These are phyloP conservation scores for Nycticryphes semicollaris DNA, from an alignment of 2,113 vertebrate species.

Conservation along the genomic window DNA sequence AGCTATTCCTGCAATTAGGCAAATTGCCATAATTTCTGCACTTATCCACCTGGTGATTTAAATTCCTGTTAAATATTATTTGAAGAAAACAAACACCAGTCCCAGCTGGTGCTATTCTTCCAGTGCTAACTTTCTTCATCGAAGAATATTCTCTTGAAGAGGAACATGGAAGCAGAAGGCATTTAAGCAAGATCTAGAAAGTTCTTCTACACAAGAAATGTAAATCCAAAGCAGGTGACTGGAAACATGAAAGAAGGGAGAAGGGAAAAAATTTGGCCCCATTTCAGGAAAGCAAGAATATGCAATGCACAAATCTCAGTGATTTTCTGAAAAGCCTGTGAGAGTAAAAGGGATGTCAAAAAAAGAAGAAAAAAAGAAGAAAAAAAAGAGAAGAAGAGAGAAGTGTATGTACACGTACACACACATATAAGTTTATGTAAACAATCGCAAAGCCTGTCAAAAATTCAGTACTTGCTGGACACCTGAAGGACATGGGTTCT, in stretches of 20 bases:
- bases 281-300: background rate
- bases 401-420: too few species aligned
- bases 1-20: background rate
- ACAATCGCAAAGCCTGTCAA: background rate
- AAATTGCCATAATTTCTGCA: conserved; percentile 3
- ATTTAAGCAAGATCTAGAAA: background rate
- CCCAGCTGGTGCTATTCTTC: background rate
- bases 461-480: background rate
- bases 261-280: too few species aligned
- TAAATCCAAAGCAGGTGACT: background rate
- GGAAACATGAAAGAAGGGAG: fast-evolving
- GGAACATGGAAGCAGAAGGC: background rate
- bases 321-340: background rate
- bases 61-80: conserved; percentile 13
- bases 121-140: background rate
- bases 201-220: background rate
- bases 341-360: background rate
- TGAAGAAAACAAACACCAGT: background rate
- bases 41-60: conserved; percentile 12
- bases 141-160: background rate
- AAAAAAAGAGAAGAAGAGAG: too few species aligned
- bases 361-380: background rate
- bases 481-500: background rate
- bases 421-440: background rate
- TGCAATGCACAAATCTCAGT: too few species aligned